Conservation (phyloP, 1,140 invertebrate species). For the Atopsyche davidsoni region DNA sequence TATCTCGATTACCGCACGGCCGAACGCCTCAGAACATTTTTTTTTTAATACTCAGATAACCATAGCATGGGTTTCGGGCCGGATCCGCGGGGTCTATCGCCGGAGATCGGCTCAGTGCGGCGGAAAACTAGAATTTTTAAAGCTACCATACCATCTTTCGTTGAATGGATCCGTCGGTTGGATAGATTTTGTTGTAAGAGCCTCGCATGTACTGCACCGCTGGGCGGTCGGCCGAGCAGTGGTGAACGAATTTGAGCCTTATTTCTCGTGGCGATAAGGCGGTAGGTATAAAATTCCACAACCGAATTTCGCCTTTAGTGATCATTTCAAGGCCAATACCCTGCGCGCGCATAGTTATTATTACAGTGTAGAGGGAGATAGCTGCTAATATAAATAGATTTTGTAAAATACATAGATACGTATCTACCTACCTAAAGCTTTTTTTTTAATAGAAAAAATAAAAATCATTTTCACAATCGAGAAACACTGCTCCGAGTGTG, state of each 20-base stretch:
- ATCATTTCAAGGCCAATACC: conserved; percentile 20
- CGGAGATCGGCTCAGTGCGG: neutral
- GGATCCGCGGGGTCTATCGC: no score
- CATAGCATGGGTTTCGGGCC: no score
- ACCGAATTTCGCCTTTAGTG: conserved; percentile 18
- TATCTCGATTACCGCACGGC: conserved; percentile 3
- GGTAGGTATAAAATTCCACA: conserved; percentile 20
- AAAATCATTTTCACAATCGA: no score
- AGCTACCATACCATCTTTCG: conserved; percentile 13
- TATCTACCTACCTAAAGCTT: conserved; percentile 5
- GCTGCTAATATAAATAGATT: conserved; percentile 21
- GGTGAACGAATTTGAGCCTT: conserved; percentile 17
- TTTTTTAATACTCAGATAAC: no score
- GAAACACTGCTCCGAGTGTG: no score
- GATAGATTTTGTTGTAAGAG: conserved; percentile 21
- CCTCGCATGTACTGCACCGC: conserved; percentile 13
- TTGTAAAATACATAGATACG: no score
- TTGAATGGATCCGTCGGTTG: conserved; percentile 9
- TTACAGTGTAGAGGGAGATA: conserved; percentile 20
- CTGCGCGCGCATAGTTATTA: conserved; percentile 23
- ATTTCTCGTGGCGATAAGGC: conserved; percentile 15
- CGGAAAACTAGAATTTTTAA: conserved; percentile 19
- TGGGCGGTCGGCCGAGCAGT: conserved; percentile 6
- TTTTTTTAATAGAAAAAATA: no score
- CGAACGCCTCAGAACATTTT: no score